Percentiles rank a stretch among this genome's conserved stretches.
Conservation (phyloP, 2,113 vertebrate species). For the Cnemophilus loriae region DNA sequence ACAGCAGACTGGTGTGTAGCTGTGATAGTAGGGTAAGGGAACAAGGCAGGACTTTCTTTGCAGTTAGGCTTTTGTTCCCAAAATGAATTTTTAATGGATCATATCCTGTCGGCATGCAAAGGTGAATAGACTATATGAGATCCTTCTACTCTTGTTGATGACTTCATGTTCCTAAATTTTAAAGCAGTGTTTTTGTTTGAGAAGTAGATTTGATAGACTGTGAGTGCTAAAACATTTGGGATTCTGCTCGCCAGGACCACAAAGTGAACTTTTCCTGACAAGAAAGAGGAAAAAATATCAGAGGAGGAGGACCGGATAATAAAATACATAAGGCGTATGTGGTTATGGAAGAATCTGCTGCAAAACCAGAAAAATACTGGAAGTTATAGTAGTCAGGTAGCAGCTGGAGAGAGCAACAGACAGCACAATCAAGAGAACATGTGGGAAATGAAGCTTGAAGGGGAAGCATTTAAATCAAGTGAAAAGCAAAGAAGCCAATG, state of each 20-base stretch:
- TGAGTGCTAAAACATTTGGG: not conserved
- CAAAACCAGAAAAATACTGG: not conserved
- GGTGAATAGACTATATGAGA: not conserved
- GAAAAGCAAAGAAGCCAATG: not conserved
- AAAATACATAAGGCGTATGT: not conserved
- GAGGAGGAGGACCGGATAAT: not conserved
- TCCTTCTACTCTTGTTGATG: not conserved
- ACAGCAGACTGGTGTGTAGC: not conserved
- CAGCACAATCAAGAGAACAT: not conserved
- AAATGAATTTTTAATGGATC: not conserved
- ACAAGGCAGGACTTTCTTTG: not conserved
- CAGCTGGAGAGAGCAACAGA: conserved; percentile 3
- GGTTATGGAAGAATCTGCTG: not conserved
- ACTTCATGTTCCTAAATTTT: not conserved
- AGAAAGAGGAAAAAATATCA: not conserved
- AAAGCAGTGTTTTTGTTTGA: not conserved
- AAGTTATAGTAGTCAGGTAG: not conserved
- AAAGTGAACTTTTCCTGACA: not conserved
- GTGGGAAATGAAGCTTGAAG: conserved; percentile 16
- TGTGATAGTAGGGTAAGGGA: not conserved
- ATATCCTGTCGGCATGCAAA: not conserved
- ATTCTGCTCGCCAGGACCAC: not conserved
- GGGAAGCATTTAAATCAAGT: not conserved
- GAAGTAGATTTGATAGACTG: not conserved
- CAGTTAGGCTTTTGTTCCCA: not conserved